Percentiles rank a stretch among this genome's conserved stretches.
phyloP scores from a whole-genome alignment of 2,113 vertebrate genomes.

The Nerophis ophidion region DNA sequence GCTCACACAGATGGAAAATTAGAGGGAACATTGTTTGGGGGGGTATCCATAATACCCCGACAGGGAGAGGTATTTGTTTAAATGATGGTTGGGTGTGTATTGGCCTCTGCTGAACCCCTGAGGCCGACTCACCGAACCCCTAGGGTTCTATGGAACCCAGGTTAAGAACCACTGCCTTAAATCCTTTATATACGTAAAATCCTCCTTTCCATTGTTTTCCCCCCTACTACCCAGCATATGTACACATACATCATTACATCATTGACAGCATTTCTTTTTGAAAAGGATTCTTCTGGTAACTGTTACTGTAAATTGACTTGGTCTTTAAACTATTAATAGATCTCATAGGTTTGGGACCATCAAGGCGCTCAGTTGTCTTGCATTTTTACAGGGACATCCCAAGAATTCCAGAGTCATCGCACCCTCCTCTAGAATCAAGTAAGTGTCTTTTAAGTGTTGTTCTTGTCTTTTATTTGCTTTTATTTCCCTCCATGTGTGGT shows the following conservation, averaged over 20 bases:
- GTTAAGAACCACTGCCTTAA: background rate
- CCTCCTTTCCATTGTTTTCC: slow-evolving; percentile 13
- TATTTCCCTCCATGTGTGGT: background rate
- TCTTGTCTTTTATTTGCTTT: background rate
- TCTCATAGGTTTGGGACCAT: background rate
- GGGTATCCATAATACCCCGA: too few species aligned
- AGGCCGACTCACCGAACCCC: too few species aligned
- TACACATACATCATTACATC: background rate
- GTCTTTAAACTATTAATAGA: slow-evolving; percentile 13
- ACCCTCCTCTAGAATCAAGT: slow-evolving; percentile 97
- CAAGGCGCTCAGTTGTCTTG: background rate
- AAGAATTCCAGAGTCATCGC: slow-evolving; percentile 91
- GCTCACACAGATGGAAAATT: too few species aligned
- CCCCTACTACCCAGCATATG: slow-evolving; percentile 6
- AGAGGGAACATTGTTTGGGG: too few species aligned
- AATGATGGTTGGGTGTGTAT: too few species aligned
- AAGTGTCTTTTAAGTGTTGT: slow-evolving; percentile 40
- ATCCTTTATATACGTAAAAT: slow-evolving; percentile 20
- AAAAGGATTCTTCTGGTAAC: background rate
- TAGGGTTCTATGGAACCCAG: too few species aligned
- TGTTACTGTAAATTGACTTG: slow-evolving; percentile 12
- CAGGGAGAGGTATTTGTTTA: too few species aligned
- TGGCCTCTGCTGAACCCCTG: too few species aligned
- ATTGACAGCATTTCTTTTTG: slow-evolving; percentile 12
- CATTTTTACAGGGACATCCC: slow-evolving; percentile 83